phyloP scores from a whole-genome alignment of 2,113 vertebrate species.

The Chrysemys picta region DNA sequence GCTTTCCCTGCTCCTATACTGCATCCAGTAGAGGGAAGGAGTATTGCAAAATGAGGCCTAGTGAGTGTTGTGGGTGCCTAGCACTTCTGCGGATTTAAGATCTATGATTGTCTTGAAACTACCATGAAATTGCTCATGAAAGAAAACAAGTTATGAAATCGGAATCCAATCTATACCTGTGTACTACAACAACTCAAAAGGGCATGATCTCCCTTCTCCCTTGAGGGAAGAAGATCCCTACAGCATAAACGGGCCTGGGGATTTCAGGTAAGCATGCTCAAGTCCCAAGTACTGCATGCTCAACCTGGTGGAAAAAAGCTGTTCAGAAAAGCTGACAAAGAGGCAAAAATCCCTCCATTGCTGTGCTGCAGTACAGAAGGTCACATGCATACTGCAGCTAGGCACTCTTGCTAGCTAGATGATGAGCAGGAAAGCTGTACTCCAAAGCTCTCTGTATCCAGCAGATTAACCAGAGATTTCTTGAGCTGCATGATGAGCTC shows the following conservation, averaged over 20 bases:
- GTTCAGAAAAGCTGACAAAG: neutral
- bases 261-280: conserved; percentile 10
- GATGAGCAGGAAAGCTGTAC: neutral
- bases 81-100: neutral
- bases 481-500: conserved; percentile 33
- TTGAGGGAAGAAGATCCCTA: neutral
- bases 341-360: neutral
- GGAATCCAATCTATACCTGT: neutral
- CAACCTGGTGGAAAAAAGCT: neutral
- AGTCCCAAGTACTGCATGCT: neutral
- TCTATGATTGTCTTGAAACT: neutral
- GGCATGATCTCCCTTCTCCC: no score
- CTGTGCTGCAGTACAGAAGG: neutral
- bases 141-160: neutral
- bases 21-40: neutral
- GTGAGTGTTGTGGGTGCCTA: neutral
- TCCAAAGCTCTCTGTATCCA: conserved; percentile 26
- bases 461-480: conserved; percentile 29
- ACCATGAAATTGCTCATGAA: neutral
- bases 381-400: neutral
- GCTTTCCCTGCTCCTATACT: neutral
- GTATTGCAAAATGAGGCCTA: neutral
- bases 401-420: neutral
- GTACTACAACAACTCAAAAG: neutral
- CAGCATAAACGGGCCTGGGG: neutral